Percentiles rank a stretch among this genome's conserved stretches.
These are phyloP conservation scores for Trichonephila clavata DNA, from an alignment of 1,140 invertebrate species.

Conservation along the genomic window DNA sequence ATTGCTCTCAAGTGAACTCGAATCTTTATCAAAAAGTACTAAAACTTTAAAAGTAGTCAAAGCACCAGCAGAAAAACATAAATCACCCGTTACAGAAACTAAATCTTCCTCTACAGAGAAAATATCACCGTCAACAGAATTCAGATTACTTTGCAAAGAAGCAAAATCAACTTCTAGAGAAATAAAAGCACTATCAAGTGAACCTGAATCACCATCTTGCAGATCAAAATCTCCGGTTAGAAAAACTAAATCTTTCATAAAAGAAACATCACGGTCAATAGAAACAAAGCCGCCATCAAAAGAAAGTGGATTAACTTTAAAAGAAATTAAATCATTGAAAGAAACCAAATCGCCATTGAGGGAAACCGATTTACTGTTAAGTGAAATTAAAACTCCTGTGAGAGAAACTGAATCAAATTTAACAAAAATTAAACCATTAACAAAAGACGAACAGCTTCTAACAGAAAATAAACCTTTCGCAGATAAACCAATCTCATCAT, in stretches of 20 bases:
- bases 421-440: not conserved
- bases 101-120: constrained; percentile 24
- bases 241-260: not conserved
- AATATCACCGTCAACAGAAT: not conserved
- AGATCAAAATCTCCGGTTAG: not conserved
- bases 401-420: not conserved
- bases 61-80: not conserved
- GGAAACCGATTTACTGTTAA: not conserved
- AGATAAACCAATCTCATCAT: too few relatives aligned
- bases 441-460: not conserved
- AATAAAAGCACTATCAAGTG: not conserved
- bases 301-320: too few relatives aligned
- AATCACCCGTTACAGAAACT: not conserved
- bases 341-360: not conserved
- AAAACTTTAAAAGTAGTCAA: not conserved
- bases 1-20: not conserved
- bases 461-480: too few relatives aligned
- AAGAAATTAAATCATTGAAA: not conserved
- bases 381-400: not conserved
- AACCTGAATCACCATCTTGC: not conserved
- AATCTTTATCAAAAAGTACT: not conserved
- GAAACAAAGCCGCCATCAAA: not conserved
- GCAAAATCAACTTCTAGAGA: not conserved
- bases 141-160: not conserved
- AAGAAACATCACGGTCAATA: not conserved